Percentiles rank a stretch among this genome's conserved stretches.
phyloP scores from a whole-genome alignment of 2,888 invertebrate genomes.

The Cephalotes varians region DNA sequence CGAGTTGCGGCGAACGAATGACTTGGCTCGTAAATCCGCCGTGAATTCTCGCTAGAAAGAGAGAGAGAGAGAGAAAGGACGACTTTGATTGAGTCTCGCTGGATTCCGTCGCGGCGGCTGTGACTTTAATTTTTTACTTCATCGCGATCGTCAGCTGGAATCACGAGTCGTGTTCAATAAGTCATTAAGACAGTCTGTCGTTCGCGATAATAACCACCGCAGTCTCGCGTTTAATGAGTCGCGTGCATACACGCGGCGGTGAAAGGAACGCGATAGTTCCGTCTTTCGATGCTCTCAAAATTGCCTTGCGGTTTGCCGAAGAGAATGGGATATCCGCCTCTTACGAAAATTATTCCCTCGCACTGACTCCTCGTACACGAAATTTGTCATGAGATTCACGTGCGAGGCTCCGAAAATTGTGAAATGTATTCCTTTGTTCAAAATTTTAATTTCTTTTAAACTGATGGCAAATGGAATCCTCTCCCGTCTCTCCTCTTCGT shows the following conservation, averaged over 20 bases:
- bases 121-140: background rate
- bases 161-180: conserved; percentile 23
- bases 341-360: conserved; percentile 4
- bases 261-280: conserved; percentile 2
- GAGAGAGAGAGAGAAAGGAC: background rate
- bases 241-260: background rate
- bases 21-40: background rate
- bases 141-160: conserved; percentile 1
- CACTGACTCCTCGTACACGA: background rate
- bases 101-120: background rate
- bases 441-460: background rate
- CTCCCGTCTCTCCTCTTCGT: background rate
- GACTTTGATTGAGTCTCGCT: background rate
- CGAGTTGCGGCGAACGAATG: conserved; percentile 39
- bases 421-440: background rate
- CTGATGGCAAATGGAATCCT: background rate
- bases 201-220: conserved; percentile 15
- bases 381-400: background rate
- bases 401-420: background rate
- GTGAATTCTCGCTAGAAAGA: background rate
- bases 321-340: conserved; percentile 11
- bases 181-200: background rate
- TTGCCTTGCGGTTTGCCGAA: conserved; percentile 6
- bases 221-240: conserved; percentile 12
- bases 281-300: conserved; percentile 32